phyloP scores from a whole-genome alignment of 2,888 invertebrate species.

The Pycnomerus fuliginosus region DNA sequence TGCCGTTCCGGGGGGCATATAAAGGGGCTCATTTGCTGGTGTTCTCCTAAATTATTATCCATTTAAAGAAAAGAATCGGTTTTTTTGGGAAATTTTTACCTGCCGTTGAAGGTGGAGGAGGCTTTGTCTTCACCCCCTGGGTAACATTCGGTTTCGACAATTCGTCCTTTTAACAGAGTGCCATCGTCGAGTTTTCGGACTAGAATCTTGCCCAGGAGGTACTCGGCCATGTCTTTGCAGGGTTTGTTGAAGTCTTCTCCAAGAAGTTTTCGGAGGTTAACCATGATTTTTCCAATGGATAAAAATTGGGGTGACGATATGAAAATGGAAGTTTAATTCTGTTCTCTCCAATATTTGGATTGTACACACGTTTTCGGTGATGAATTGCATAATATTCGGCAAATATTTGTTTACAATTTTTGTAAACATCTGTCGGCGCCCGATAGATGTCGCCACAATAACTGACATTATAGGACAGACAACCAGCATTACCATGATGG shows the following conservation, averaged over 20 bases:
- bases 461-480: too few relatives aligned
- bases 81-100: conserved; percentile 24
- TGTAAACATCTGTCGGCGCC: too few relatives aligned
- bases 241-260: conserved; percentile 46
- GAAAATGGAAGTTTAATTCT: too few relatives aligned
- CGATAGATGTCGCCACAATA: too few relatives aligned
- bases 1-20: conserved; percentile 68
- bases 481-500: too few relatives aligned
- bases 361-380: too few relatives aligned
- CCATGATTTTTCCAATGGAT: conserved; percentile 6
- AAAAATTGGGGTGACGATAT: too few relatives aligned
- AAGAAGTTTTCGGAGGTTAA: conserved; percentile 2
- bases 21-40: conserved; percentile 67
- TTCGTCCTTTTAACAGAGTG: conserved; percentile 59
- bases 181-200: conserved; percentile 58
- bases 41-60: conserved; percentile 54
- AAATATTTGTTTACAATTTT: too few relatives aligned
- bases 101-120: conserved; percentile 60
- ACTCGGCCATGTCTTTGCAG: conserved; percentile 57
- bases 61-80: conserved; percentile 2
- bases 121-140: conserved; percentile 67
- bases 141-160: conserved; percentile 76
- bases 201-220: conserved; percentile 63
- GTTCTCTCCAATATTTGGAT: too few relatives aligned
- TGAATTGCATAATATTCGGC: too few relatives aligned